phyloP scores from a whole-genome alignment of 2,113 vertebrate species.

The Nibea coibor region DNA sequence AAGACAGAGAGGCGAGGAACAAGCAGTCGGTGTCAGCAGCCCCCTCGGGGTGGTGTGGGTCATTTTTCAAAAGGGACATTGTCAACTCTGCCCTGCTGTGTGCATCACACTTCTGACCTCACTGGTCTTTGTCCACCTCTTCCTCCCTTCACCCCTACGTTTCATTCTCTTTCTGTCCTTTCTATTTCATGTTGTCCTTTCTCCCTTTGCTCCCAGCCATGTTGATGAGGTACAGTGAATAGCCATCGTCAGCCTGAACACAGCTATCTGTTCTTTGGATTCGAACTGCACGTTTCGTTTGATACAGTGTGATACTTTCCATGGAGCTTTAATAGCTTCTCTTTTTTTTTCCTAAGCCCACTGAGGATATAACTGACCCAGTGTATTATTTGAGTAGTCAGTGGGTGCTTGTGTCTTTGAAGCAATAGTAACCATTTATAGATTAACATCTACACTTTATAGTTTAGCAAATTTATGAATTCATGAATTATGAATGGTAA shows the following conservation, averaged over 20 bases:
- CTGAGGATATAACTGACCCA: constrained; percentile 7
- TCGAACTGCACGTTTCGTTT: constrained; percentile 2
- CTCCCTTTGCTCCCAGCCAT: constrained; percentile 11
- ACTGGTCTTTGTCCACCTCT: constrained; percentile 46
- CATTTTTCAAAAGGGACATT: constrained; percentile 38
- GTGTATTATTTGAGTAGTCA: not conserved
- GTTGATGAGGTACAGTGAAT: constrained; percentile 35
- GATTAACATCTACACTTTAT: not conserved
- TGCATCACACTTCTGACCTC: constrained; percentile 39
- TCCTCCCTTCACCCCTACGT: not conserved
- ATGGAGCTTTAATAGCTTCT: constrained; percentile 19
- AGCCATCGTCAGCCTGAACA: constrained; percentile 24
- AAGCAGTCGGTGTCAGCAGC: constrained; percentile 13
- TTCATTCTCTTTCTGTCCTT: constrained; percentile 29
- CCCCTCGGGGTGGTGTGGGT: constrained; percentile 26
- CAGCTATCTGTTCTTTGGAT: constrained; percentile 41
- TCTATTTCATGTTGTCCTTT: constrained; percentile 40
- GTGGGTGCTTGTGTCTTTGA: not conserved
- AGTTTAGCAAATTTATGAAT: not conserved
- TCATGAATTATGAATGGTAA: not conserved
- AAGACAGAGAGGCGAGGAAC: not conserved
- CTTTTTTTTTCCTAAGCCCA: not conserved
- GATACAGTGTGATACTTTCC: constrained; percentile 23
- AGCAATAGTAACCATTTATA: not conserved
- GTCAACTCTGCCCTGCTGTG: constrained; percentile 46